Evolutionary conservation across 2,797 vertebrate species (phyloP).

Genomic region (Aulostomus chinensis): DNA sequence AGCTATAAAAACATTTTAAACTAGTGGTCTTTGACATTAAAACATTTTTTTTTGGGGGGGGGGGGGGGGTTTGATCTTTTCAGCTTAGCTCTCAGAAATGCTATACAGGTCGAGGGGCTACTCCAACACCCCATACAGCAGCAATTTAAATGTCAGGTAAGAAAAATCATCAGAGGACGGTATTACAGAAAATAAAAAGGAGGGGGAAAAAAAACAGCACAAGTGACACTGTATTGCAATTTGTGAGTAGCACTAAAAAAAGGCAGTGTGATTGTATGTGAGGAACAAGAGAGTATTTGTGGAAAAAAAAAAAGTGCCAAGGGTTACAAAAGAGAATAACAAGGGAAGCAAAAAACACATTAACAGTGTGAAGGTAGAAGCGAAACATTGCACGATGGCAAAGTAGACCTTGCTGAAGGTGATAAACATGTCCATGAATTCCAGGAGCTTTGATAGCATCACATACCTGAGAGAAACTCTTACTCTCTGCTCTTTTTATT

Average conservation of each 20-base stretch:
- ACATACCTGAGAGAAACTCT: too few species aligned
- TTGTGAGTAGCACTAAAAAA: too few species aligned
- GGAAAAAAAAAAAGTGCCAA: too few species aligned
- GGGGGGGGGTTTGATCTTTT: conserved; percentile 27
- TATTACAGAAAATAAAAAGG: conserved; percentile 14
- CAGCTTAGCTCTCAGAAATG: conserved; percentile 31
- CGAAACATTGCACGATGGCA: too few species aligned
- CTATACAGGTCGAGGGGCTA: conserved; percentile 21
- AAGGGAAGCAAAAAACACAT: too few species aligned
- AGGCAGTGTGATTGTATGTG: neutral
- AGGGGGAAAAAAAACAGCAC: conserved; percentile 1
- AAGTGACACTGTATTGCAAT: conserved; percentile 12
- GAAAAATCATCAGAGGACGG: conserved; percentile 25
- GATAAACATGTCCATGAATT: too few species aligned
- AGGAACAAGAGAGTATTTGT: too few species aligned
- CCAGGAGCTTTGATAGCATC: too few species aligned
- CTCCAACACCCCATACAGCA: conserved; percentile 10
- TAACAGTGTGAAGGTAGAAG: too few species aligned
- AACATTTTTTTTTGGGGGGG: conserved; percentile 34
- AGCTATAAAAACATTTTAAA: conserved; percentile 44
- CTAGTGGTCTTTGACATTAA: conserved; percentile 39
- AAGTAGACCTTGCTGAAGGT: too few species aligned
- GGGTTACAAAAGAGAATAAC: too few species aligned
- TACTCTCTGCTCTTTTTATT: conserved; percentile 18
- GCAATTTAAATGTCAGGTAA: conserved; percentile 46